Evolutionary conservation across 2,113 vertebrate species (phyloP).

Genomic region (Nycticorax nycticorax): DNA sequence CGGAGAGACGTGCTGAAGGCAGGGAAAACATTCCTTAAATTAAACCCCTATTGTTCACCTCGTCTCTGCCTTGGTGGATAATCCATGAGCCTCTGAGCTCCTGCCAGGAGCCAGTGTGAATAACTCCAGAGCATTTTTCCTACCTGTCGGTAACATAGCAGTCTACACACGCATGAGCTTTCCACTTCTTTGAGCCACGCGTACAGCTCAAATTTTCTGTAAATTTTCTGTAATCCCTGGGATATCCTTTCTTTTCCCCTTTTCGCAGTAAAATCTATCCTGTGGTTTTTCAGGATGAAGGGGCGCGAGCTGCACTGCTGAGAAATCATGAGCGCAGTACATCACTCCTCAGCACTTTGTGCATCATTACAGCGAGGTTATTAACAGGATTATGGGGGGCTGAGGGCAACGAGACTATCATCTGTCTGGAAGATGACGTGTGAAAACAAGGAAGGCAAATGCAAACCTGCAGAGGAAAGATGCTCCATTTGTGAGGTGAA

Average conservation of each 20-base stretch:
- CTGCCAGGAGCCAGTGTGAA: neutral
- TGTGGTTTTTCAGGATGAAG: neutral
- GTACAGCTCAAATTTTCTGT: neutral
- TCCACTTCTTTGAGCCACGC: neutral
- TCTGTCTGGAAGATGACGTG: neutral
- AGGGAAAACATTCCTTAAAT: slow-evolving; percentile 31
- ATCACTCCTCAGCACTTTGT: neutral
- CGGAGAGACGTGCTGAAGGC: neutral
- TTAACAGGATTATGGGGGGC: neutral
- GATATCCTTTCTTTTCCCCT: neutral
- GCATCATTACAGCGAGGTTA: neutral
- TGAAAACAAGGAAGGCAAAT: neutral
- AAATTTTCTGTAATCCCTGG: neutral
- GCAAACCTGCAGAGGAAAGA: neutral
- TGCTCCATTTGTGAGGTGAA: neutral
- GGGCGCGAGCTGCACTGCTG: neutral
- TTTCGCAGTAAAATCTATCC: neutral
- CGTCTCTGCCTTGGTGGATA: neutral
- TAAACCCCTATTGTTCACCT: slow-evolving; percentile 28
- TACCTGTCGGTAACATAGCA: neutral
- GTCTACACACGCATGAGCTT: rapidly evolving
- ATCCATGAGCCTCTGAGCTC: neutral
- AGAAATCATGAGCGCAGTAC: neutral
- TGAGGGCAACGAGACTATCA: neutral
- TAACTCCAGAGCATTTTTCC: neutral